Evolutionary conservation across 1,140 invertebrate species (phyloP), one percentile per base, ranked within the genome.

Genomic region (Sitobion miscanthi): DNA sequence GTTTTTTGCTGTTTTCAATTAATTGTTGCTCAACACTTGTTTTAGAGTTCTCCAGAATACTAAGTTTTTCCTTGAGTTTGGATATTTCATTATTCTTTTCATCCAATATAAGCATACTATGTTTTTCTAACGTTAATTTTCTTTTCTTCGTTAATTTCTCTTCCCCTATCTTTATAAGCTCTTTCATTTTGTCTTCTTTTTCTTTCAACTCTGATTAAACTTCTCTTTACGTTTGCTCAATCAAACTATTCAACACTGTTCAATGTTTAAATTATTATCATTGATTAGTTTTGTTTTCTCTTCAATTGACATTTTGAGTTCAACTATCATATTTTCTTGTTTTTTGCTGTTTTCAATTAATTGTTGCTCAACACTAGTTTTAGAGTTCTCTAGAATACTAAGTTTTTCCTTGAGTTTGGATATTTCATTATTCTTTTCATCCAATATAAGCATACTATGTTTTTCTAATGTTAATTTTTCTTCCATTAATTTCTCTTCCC

Each of bases 1-100:
- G 52, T 57, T 35, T 35, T 57, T 90, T 54, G 35, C 52, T 38
- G 9, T 17, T 38, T 30, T 90, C 89, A 62, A 30, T 62, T 69
- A 69, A 90, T 23, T 90, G 88, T 35, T 90, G 62, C 25, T 90
- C 89, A 17, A 90, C 1, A 17, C 9, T 42, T 90, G 42, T 25
- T 23, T 90, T 42, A 23, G 35, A 20, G 42, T 30, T 62, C 21
- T 57, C 49, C 9, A 62, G 30, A 62, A 20, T 42, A 62, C 42
- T 69, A 35, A 62, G 21, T 90, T 90, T 49, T 49, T 49, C 47
- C 47, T 45, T 62, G 38, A 57, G n/a, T 30, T 62, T 90, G 3
- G 23, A 62, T 11, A 62, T 90, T 69, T 90, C 57, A 45, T n/a
- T 77, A 45, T 91, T 30, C 47, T 91, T 91, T 91, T 91, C 57